A percentile compares a stretch with the other conserved stretches of the same genome.
Conservation (phyloP, 2,113 vertebrate genomes). For the Atrichornis clamosus region DNA sequence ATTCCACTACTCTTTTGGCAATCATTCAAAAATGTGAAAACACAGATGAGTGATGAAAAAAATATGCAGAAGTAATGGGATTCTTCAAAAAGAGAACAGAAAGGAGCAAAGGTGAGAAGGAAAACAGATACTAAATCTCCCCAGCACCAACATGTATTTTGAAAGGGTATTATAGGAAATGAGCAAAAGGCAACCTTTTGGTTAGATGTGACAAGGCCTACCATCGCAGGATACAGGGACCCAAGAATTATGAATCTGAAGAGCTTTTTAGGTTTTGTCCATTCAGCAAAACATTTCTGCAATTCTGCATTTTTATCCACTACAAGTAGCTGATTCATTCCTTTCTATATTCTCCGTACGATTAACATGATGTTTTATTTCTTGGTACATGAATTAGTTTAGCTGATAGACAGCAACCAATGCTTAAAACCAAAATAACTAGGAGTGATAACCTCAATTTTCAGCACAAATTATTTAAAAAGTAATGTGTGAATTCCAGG, state of each 20-base stretch:
- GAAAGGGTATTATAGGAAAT: not conserved
- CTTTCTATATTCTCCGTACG: not conserved
- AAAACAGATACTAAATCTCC: not conserved
- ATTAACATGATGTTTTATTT: not conserved
- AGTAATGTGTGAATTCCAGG: not conserved
- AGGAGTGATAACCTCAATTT: constrained; percentile 24
- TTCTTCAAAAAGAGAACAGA: not conserved
- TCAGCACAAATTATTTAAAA: constrained; percentile 12
- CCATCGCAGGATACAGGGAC: not conserved
- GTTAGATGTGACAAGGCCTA: not conserved
- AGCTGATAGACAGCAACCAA: not conserved
- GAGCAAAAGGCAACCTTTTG: not conserved
- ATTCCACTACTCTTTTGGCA: not conserved
- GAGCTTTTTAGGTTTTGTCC: not conserved
- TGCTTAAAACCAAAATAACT: not conserved
- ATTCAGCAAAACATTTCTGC: constrained; percentile 19
- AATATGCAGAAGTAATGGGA: not conserved
- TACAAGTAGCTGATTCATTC: not conserved
- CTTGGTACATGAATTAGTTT: not conserved
- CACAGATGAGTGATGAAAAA: not conserved
- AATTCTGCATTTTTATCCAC: not conserved
- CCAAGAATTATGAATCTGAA: not conserved
- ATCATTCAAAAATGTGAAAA: not conserved
- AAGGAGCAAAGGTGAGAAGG: not conserved
- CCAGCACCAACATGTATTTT: not conserved